Percentiles rank a stretch among this genome's conserved stretches.
Conservation (phyloP, 2,797 vertebrate genomes). For the Myotis myotis region DNA sequence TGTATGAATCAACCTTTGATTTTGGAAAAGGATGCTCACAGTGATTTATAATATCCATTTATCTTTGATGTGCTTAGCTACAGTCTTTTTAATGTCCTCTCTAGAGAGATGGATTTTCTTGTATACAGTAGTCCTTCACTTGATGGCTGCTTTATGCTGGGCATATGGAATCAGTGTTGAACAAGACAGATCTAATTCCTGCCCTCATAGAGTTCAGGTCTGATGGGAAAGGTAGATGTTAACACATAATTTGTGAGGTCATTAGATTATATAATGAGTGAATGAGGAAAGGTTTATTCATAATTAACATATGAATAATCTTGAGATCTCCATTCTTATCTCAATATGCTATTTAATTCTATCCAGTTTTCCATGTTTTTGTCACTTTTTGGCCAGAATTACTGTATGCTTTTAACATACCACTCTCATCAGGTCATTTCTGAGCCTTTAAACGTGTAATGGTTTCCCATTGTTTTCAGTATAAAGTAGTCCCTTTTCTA, state of each 20-base stretch:
- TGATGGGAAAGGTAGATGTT: neutral
- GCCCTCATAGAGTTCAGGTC: neutral
- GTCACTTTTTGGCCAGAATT: neutral
- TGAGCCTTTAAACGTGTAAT: neutral
- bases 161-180: neutral
- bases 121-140: neutral
- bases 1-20: neutral
- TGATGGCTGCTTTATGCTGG: neutral
- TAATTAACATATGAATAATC: slow-evolving; percentile 6
- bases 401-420: neutral
- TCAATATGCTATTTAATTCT: slow-evolving; percentile 19
- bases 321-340: neutral
- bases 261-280: neutral
- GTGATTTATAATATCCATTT: slow-evolving; percentile 3
- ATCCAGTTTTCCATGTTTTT: slow-evolving; percentile 4
- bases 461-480: neutral
- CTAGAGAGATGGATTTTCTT: neutral
- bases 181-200: neutral
- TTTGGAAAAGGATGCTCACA: slow-evolving; percentile 23
- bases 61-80: slow-evolving; percentile 11
- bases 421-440: neutral
- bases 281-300: neutral
- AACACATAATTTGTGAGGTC: neutral
- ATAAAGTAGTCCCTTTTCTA: neutral
- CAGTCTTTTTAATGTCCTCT: neutral